A percentile compares a stretch with the other conserved stretches of the same genome.
Evolutionary conservation across 2,113 vertebrate species (phyloP).

Genomic region (Vimba vimba): DNA sequence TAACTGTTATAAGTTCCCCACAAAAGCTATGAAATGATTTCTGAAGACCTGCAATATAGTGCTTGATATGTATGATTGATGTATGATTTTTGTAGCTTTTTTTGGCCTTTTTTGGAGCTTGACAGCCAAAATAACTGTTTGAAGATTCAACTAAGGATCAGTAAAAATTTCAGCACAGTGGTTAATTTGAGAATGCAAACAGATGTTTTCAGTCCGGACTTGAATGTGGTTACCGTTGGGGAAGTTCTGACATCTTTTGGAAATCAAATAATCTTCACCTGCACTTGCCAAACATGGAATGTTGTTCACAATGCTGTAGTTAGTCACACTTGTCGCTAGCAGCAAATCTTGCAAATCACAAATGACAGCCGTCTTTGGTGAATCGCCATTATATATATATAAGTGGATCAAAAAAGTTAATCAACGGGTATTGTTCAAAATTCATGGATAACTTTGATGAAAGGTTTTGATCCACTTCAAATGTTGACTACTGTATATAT

Average conservation of each 20-base stretch:
- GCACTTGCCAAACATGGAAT: background rate
- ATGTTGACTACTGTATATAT: too few relatives aligned
- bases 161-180: background rate
- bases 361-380: background rate
- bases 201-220: background rate
- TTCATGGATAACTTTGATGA: too few relatives aligned
- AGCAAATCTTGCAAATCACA: background rate
- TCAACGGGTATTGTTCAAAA: too few relatives aligned
- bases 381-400: background rate
- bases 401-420: too few relatives aligned
- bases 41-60: background rate
- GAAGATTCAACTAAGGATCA: background rate
- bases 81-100: background rate
- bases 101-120: background rate
- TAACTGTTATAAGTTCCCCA: background rate
- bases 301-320: background rate
- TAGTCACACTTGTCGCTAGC: background rate
- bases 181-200: background rate
- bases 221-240: background rate
- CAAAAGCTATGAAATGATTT: background rate
- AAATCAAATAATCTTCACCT: conserved; percentile 1
- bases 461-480: too few relatives aligned
- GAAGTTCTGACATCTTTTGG: background rate
- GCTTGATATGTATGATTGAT: background rate
- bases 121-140: too few relatives aligned